A percentile compares a stretch with the other conserved stretches of the same genome.
Conservation (phyloP, 1,140 invertebrate genomes). For the Chrysopa pallens region DNA sequence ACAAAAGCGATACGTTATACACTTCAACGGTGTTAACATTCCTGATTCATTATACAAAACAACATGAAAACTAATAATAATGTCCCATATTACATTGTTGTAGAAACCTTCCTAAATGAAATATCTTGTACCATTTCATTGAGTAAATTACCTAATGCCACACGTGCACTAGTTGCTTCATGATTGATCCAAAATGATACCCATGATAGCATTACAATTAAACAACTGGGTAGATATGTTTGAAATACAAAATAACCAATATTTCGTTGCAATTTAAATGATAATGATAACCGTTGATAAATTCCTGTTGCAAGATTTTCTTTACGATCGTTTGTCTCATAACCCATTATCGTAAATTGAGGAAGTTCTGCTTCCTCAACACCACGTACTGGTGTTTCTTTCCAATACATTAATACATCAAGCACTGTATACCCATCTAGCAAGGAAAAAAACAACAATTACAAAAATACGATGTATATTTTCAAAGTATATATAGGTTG, state of each 20-base stretch:
- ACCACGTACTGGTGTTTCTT: constrained; percentile 69
- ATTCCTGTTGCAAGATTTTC: constrained; percentile 76
- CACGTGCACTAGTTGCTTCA: constrained; percentile 65
- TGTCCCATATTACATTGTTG: no score
- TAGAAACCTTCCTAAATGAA: no score
- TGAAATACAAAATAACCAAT: constrained; percentile 83
- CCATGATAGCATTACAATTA: constrained; percentile 83
- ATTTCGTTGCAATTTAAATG: constrained; percentile 76
- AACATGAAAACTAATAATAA: no score
- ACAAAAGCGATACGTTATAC: no score
- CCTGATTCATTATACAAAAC: not conserved
- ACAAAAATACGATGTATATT: not conserved
- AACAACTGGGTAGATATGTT: constrained; percentile 80
- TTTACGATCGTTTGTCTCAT: constrained; percentile 83
- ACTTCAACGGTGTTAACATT: not conserved
- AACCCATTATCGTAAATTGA: constrained; percentile 88
- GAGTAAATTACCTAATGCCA: constrained; percentile 53
- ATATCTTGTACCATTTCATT: no score
- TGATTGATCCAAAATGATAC: constrained; percentile 89
- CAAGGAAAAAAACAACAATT: constrained; percentile 7
- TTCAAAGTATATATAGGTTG: not conserved
- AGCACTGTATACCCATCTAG: constrained; percentile 92
- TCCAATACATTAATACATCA: constrained; percentile 98
- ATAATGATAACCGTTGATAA: constrained; percentile 84
- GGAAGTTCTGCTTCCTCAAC: constrained; percentile 87